Percentiles rank a stretch among this genome's conserved stretches.
Evolutionary conservation across 1,140 invertebrate species (phyloP).

Genomic region (Diabrotica virgifera): DNA sequence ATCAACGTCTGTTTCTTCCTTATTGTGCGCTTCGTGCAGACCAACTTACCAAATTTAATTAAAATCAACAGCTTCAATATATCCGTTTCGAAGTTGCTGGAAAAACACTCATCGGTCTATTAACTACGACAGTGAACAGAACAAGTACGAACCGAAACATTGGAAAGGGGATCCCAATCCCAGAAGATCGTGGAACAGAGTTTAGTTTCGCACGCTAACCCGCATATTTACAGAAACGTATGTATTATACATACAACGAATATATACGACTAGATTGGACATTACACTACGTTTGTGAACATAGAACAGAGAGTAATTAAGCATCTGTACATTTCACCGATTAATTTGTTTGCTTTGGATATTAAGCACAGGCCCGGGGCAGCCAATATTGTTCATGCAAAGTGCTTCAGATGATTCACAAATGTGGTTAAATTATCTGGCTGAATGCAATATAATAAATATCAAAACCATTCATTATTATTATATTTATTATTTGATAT

Average conservation of each 20-base stretch:
- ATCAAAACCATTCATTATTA: no score
- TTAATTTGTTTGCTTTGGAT: conserved; percentile 1
- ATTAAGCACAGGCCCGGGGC: not conserved
- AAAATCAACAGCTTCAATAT: not conserved
- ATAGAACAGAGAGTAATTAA: not conserved
- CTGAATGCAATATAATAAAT: no score
- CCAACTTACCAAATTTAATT: not conserved
- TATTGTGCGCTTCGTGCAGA: not conserved
- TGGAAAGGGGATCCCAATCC: not conserved
- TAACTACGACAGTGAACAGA: not conserved
- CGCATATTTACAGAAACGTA: not conserved
- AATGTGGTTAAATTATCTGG: no score
- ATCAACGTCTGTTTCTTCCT: no score
- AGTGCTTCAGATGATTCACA: no score
- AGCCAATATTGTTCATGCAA: no score
- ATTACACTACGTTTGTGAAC: not conserved
- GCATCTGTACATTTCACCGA: conserved; percentile 1
- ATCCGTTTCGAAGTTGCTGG: not conserved
- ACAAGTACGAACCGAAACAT: not conserved
- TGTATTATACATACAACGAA: not conserved
- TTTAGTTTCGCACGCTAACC: not conserved
- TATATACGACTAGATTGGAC: not conserved
- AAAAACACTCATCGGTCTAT: not conserved
- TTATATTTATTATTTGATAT: no score
- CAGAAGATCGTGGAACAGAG: no score